phyloP scores from a whole-genome alignment of 64 coral and sea anemone genomes.

The Stylophora pistillata region DNA sequence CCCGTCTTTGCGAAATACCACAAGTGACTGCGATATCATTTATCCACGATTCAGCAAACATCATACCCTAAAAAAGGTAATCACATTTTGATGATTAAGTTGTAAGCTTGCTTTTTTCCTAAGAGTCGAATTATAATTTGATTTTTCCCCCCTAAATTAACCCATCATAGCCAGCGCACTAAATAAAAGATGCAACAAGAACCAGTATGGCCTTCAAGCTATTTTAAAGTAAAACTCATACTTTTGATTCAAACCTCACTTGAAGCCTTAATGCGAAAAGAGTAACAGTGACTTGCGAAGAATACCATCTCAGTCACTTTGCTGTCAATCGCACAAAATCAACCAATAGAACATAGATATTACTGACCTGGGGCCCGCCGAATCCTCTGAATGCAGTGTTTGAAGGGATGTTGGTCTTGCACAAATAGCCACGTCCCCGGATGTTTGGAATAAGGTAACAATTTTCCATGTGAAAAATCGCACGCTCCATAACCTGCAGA shows the following conservation, averaged over 20 bases:
- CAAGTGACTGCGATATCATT: slow-evolving; percentile 75
- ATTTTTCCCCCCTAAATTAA: no score
- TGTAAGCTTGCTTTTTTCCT: no score
- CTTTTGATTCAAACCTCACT: background rate
- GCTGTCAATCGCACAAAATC: background rate
- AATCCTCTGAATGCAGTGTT: slow-evolving; percentile 91
- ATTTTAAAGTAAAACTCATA: no score
- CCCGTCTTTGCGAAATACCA: slow-evolving; percentile 81
- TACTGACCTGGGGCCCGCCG: slow-evolving; percentile 70
- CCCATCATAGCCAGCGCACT: no score
- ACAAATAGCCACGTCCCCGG: slow-evolving; percentile 54
- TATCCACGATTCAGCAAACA: slow-evolving; percentile 83
- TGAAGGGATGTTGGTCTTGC: slow-evolving; percentile 77
- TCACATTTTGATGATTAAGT: no score
- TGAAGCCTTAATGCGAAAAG: background rate
- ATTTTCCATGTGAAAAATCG: slow-evolving; percentile 71
- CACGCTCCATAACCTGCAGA: slow-evolving; percentile 67
- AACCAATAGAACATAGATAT: background rate
- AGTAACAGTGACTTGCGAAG: background rate
- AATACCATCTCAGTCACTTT: background rate
- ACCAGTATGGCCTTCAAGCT: no score
- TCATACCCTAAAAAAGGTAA: slow-evolving; percentile 59
- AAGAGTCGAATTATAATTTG: no score
- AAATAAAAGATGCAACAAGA: no score
- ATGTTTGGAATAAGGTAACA: slow-evolving; percentile 77